A percentile compares a stretch with the other conserved stretches of the same genome.
Conservation (phyloP, 1,140 invertebrate species). For the Littorina saxatilis region DNA sequence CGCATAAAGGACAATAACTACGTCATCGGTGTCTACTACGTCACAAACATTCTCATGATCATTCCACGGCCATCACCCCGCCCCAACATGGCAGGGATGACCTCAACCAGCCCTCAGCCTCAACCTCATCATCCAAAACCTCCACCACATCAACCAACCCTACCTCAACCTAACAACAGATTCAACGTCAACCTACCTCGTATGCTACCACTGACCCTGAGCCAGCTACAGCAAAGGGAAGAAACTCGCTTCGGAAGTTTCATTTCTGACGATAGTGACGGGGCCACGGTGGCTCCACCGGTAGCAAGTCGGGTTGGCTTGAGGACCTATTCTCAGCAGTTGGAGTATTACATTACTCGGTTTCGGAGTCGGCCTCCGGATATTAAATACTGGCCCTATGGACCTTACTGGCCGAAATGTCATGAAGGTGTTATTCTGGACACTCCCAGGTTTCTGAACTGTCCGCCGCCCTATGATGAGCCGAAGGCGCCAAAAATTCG, state of each 20-base stretch:
- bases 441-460: slow-evolving; percentile 59
- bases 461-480: slow-evolving; percentile 49
- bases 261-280: slow-evolving; percentile 37
- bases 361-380: slow-evolving; percentile 68
- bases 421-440: slow-evolving; percentile 59
- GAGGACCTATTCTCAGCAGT: slow-evolving; percentile 62
- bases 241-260: slow-evolving; percentile 3
- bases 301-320: slow-evolving; percentile 25
- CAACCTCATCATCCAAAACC: neutral
- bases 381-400: slow-evolving; percentile 73
- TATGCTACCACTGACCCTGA: neutral
- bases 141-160: too few species aligned
- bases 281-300: slow-evolving; percentile 17
- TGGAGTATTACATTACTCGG: slow-evolving; percentile 68
- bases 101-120: neutral
- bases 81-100: neutral
- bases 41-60: neutral
- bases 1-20: neutral
- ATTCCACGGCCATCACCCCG: neutral
- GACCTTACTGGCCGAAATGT: slow-evolving; percentile 70
- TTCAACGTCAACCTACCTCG: neutral
- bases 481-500: slow-evolving; percentile 5
- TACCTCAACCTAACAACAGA: neutral
- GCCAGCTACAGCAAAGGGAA: neutral
- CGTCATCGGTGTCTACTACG: neutral